Evolutionary conservation across 2,888 invertebrate species (phyloP).

Genomic region (Chouioia cunea): DNA sequence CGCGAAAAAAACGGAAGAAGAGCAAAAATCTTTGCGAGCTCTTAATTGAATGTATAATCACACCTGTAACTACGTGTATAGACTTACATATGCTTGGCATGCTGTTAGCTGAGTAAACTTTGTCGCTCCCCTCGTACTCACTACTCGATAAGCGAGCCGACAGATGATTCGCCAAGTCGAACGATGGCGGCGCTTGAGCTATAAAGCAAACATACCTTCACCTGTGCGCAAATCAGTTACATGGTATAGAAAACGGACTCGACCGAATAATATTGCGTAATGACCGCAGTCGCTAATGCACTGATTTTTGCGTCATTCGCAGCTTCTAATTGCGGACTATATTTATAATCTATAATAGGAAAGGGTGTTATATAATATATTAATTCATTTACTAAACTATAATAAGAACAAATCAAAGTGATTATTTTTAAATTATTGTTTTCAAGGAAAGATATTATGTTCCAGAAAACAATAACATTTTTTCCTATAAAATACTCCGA

Average conservation of each 20-base stretch:
- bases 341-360: background rate
- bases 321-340: too few relatives aligned
- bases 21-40: background rate
- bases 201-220: slow-evolving; percentile 28
- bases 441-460: too few relatives aligned
- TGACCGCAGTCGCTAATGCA: slow-evolving; percentile 15
- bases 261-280: background rate
- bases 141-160: slow-evolving; percentile 35
- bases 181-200: slow-evolving; percentile 13
- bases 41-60: slow-evolving; percentile 35
- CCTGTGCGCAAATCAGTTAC: slow-evolving; percentile 15
- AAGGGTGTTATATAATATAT: too few relatives aligned
- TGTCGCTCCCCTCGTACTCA: slow-evolving; percentile 27
- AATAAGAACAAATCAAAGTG: too few relatives aligned
- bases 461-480: too few relatives aligned
- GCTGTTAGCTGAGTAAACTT: slow-evolving; percentile 61
- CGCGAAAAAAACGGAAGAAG: background rate
- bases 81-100: slow-evolving; percentile 63
- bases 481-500: too few relatives aligned
- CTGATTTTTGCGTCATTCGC: slow-evolving; percentile 13
- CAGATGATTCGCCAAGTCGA: slow-evolving; percentile 22
- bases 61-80: slow-evolving; percentile 49
- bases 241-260: background rate
- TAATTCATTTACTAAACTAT: too few relatives aligned
- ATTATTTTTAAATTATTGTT: too few relatives aligned